Percentiles rank a stretch among this genome's conserved stretches.
Evolutionary conservation across 2,113 vertebrate species (phyloP).

Genomic region (Chascanopsetta lugubris): DNA sequence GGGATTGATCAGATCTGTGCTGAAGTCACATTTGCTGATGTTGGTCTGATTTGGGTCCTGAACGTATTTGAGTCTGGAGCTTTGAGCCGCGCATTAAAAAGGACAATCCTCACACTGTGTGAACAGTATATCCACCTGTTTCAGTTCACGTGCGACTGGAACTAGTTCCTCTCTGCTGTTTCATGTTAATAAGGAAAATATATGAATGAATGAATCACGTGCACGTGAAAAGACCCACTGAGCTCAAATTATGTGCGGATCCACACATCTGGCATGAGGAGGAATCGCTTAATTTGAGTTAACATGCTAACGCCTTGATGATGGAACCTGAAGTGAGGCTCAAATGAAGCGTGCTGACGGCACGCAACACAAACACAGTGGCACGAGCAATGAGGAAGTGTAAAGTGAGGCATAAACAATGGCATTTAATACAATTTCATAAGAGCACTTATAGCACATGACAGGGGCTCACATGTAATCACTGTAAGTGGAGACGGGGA

Average conservation of each 20-base stretch:
- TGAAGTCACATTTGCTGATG: slow-evolving; percentile 6
- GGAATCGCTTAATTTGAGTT: slow-evolving; percentile 71
- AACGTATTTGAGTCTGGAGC: slow-evolving; percentile 32
- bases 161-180: slow-evolving; percentile 41
- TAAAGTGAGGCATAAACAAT: slow-evolving; percentile 82
- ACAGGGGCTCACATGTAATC: slow-evolving; percentile 83
- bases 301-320: slow-evolving; percentile 71
- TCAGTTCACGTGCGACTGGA: slow-evolving; percentile 27
- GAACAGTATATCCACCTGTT: slow-evolving; percentile 60
- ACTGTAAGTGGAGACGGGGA: slow-evolving; percentile 77
- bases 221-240: slow-evolving; percentile 42
- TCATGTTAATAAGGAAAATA: slow-evolving; percentile 47
- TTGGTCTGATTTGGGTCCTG: slow-evolving; percentile 19
- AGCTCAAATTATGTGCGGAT: slow-evolving; percentile 35
- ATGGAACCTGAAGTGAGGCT: slow-evolving; percentile 73
- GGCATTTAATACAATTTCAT: slow-evolving; percentile 81
- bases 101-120: slow-evolving; percentile 39
- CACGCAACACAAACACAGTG: slow-evolving; percentile 55
- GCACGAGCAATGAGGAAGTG: slow-evolving; percentile 62
- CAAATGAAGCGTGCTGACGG: slow-evolving; percentile 73
- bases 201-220: slow-evolving; percentile 56
- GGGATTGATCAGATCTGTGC: slow-evolving; percentile 8
- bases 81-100: slow-evolving; percentile 39
- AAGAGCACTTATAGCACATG: slow-evolving; percentile 78
- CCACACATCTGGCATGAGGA: slow-evolving; percentile 57